A percentile compares a stretch with the other conserved stretches of the same genome.
These are phyloP conservation scores for Euzophera pinguis DNA, from an alignment of 2,888 invertebrate species.

Conservation along the genomic window DNA sequence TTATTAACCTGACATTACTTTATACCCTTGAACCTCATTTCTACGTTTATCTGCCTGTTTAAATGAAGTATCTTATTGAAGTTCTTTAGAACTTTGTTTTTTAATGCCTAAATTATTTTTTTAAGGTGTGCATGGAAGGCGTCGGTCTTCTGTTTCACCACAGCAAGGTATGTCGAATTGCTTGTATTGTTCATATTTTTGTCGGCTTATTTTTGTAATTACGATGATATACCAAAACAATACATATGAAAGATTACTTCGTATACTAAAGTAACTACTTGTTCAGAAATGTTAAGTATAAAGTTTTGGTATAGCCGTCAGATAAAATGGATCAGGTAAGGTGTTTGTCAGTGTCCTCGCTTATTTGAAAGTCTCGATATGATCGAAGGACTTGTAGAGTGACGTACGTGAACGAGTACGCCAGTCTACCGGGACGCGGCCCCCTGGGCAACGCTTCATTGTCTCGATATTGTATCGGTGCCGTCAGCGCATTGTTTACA, in stretches of 20 bases:
- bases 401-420: constrained; percentile 39
- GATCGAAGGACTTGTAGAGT: constrained; percentile 41
- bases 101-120: constrained; percentile 9
- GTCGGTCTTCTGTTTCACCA: constrained; percentile 99
- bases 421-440: constrained; percentile 36
- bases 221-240: constrained; percentile 56
- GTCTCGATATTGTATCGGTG: constrained; percentile 65
- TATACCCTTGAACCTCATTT: too few species aligned
- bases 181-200: constrained; percentile 46
- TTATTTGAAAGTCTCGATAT: constrained; percentile 55
- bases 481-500: constrained; percentile 56
- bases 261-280: too few species aligned
- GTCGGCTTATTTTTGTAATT: constrained; percentile 67
- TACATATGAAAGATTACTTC: too few species aligned
- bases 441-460: constrained; percentile 57
- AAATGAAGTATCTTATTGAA: too few species aligned
- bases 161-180: constrained; percentile 92
- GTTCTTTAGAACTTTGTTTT: not conserved
- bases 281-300: not conserved
- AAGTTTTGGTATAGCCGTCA: constrained; percentile 51
- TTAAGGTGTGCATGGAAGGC: constrained; percentile 97
- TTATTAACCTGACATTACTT: too few species aligned
- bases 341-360: constrained; percentile 65
- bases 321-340: constrained; percentile 56
- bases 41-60: too few species aligned